Evolutionary conservation across 2,113 vertebrate genomes (phyloP).

Genomic region (Equus przewalskii): DNA sequence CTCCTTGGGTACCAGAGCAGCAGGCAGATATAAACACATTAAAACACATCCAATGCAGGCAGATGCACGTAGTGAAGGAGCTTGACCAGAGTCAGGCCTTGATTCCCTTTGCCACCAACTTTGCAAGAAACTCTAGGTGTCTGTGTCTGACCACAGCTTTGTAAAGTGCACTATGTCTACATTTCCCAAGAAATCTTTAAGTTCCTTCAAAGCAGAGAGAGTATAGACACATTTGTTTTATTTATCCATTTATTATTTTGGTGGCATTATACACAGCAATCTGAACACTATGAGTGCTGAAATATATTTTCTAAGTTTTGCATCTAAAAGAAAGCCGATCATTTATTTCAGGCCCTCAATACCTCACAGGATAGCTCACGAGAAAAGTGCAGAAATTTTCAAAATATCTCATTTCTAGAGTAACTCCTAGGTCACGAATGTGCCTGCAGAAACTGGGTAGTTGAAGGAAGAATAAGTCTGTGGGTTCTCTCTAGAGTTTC

Average conservation of each 20-base stretch:
- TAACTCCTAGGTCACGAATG: neutral
- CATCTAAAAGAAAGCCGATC: neutral
- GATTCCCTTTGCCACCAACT: neutral
- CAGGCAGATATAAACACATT: neutral
- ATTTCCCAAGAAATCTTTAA: neutral
- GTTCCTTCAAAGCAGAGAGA: neutral
- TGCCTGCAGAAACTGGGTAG: neutral
- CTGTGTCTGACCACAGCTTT: neutral
- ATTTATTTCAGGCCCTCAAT: neutral
- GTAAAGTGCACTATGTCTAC: neutral
- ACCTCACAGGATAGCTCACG: neutral
- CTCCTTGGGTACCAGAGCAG: neutral
- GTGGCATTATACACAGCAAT: neutral
- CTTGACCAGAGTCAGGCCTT: neutral
- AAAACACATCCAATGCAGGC: neutral
- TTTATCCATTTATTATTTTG: neutral
- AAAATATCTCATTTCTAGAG: neutral
- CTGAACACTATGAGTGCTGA: neutral
- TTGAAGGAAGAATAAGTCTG: neutral
- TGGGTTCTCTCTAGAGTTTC: neutral
- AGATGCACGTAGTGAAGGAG: rapidly evolving
- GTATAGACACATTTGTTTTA: neutral
- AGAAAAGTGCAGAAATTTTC: neutral
- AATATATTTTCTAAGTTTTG: neutral
- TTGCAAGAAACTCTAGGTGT: neutral